Evolutionary conservation across 2,888 invertebrate species (phyloP).

Genomic region (Stenchaetothrips biformis): DNA sequence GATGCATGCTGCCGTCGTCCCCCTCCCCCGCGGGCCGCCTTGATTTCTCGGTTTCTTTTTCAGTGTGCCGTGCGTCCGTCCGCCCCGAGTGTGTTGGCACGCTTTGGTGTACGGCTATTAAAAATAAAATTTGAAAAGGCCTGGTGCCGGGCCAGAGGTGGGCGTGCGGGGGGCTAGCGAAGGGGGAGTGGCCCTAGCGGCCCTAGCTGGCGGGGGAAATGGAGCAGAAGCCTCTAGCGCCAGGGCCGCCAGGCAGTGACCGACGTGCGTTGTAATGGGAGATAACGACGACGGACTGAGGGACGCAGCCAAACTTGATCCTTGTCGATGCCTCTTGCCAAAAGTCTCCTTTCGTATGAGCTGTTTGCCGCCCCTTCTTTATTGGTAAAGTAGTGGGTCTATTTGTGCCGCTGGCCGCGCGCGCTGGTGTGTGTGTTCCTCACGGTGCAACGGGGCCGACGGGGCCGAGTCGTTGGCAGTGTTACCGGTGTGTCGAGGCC

Average conservation of each 20-base stretch:
- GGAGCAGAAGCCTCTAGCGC: neutral
- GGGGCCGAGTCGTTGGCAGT: neutral
- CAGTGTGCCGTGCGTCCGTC: neutral
- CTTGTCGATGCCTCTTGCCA: too few species aligned
- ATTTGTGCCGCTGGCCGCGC: neutral
- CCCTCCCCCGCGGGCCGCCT: too few species aligned
- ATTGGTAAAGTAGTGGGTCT: neutral
- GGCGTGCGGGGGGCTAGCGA: neutral
- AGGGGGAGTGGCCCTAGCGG: neutral
- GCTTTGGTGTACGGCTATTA: neutral
- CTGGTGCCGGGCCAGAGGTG: neutral
- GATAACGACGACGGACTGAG: too few species aligned
- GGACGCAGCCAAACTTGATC: too few species aligned
- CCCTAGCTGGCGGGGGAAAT: neutral
- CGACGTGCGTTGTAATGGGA: too few species aligned
- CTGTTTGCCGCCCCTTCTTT: too few species aligned
- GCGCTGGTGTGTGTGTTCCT: too few species aligned
- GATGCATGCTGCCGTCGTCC: neutral
- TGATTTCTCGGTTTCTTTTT: neutral
- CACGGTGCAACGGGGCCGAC: neutral
- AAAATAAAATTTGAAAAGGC: constrained; percentile 22
- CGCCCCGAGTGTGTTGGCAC: neutral
- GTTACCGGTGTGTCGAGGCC: neutral
- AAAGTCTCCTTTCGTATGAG: too few species aligned
- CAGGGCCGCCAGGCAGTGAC: too few species aligned